phyloP scores from a whole-genome alignment of 2,113 vertebrate species.

The Xenopus borealis region DNA sequence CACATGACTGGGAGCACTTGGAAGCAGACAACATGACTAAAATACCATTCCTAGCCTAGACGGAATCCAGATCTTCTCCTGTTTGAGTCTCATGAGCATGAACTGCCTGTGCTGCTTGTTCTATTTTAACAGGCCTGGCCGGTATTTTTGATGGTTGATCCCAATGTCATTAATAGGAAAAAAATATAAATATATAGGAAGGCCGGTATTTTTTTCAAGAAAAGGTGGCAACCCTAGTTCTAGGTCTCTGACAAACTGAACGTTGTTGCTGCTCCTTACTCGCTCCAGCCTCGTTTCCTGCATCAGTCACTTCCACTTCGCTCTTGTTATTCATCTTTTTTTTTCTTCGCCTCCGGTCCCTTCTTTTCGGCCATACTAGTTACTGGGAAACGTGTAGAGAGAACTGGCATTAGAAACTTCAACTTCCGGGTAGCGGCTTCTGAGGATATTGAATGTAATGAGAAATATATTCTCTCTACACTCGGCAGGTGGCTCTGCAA shows the following conservation, averaged over 20 bases:
- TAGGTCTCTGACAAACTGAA: slow-evolving; percentile 92
- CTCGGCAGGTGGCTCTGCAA: too few species aligned
- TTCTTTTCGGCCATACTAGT: background rate
- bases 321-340: slow-evolving; percentile 29
- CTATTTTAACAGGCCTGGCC: too few species aligned
- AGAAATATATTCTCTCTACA: too few species aligned
- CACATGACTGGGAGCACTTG: too few species aligned
- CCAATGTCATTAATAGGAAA: too few species aligned
- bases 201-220: too few species aligned
- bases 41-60: too few species aligned
- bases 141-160: too few species aligned
- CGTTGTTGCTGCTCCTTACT: slow-evolving; percentile 46
- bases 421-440: background rate
- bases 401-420: background rate
- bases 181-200: too few species aligned
- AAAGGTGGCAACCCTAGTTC: too few species aligned
- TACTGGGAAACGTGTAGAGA: background rate
- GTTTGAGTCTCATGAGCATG: slow-evolving; percentile 90
- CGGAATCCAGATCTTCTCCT: too few species aligned
- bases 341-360: background rate
- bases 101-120: slow-evolving; percentile 91
- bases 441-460: background rate
- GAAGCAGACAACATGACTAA: too few species aligned
- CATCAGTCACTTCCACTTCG: slow-evolving; percentile 35
- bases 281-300: slow-evolving; percentile 56